Conservation (phyloP, 2,888 invertebrate genomes). For the Glyphotaelius pellucidus region DNA sequence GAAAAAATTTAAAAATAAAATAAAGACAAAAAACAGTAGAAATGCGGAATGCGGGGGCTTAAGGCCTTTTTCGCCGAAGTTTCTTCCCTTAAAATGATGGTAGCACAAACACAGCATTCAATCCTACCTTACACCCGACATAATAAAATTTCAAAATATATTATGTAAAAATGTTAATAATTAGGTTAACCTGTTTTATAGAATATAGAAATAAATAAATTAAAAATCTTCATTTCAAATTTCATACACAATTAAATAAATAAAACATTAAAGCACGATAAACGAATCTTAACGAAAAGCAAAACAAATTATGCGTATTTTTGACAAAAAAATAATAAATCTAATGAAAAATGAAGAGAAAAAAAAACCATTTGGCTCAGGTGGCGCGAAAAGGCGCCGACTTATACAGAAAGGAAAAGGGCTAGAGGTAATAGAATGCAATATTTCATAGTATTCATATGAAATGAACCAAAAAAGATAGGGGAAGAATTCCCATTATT, state of each 20-base stretch:
- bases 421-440: constrained; percentile 11
- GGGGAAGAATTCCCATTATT: constrained; percentile 26
- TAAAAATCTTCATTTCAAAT: background rate
- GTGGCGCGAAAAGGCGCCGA: background rate
- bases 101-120: background rate
- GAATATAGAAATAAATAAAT: too few species aligned
- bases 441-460: constrained; percentile 27
- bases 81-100: background rate
- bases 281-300: background rate
- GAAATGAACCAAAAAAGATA: constrained; percentile 29
- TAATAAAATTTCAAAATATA: too few species aligned
- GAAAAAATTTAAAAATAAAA: too few species aligned
- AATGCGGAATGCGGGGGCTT: too few species aligned
- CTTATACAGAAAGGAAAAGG: background rate
- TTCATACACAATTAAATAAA: background rate
- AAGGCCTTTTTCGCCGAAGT: too few species aligned
- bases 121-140: too few species aligned
- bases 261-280: background rate
- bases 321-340: background rate
- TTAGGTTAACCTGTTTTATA: too few species aligned
- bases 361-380: background rate
- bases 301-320: background rate
- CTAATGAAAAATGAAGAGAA: background rate
- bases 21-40: too few species aligned
- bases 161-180: too few species aligned